Conservation (phyloP, 2,888 invertebrate species). For the Teinopalpus imperialis region DNA sequence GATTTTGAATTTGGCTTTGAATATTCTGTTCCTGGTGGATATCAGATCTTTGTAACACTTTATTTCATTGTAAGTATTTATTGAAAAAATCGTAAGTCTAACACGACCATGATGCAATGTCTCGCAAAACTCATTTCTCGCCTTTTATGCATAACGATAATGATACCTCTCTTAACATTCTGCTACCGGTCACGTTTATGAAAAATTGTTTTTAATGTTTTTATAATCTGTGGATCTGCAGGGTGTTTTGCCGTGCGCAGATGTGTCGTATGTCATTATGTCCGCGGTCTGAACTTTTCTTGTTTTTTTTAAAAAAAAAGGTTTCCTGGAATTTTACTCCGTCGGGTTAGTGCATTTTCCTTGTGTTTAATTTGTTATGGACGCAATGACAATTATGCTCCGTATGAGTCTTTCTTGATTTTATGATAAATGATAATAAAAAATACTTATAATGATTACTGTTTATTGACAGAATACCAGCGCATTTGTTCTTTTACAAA, state of each 20-base stretch:
- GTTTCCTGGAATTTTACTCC: not conserved
- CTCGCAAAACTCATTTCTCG: conserved; percentile 6
- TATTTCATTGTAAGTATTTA: too few relatives aligned
- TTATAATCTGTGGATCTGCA: conserved; percentile 16
- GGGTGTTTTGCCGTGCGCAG: conserved; percentile 12
- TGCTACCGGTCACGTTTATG: conserved; percentile 21
- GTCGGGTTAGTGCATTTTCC: conserved; percentile 3
- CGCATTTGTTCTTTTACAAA: too few relatives aligned
- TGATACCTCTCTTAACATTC: conserved; percentile 15
- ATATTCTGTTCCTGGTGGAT: too few relatives aligned
- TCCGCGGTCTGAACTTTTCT: conserved; percentile 12
- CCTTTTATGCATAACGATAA: conserved; percentile 18
- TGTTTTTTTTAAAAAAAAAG: conserved; percentile 6
- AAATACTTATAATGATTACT: too few relatives aligned
- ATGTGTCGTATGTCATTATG: conserved; percentile 15
- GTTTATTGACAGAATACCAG: too few relatives aligned
- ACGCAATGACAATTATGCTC: not conserved
- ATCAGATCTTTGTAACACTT: too few relatives aligned
- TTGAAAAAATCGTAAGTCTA: too few relatives aligned
- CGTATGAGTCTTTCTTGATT: not conserved
- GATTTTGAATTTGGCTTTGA: too few relatives aligned
- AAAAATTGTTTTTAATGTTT: conserved; percentile 23
- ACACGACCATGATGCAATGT: conserved; percentile 1
- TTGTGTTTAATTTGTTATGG: conserved; percentile 7
- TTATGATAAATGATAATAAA: not conserved